Percentiles rank a stretch among this genome's conserved stretches.
These are phyloP conservation scores for Hyles euphorbiae DNA, from an alignment of 1,140 invertebrate genomes.

Conservation along the genomic window DNA sequence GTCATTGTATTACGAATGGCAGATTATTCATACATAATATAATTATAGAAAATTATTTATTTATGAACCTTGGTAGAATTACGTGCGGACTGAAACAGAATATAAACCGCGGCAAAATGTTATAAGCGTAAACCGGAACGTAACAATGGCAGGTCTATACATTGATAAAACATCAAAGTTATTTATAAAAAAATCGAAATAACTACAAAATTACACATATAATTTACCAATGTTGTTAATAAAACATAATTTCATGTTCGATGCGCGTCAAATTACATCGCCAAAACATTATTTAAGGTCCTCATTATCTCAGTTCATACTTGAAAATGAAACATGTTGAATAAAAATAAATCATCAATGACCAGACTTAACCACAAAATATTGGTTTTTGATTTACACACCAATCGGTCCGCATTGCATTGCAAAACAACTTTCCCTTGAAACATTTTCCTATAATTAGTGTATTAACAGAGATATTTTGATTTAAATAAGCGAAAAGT, in stretches of 20 bases:
- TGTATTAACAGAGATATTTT: conserved; percentile 66
- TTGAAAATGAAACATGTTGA: conserved; percentile 43
- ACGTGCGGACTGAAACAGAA: no score
- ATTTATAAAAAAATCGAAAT: not conserved
- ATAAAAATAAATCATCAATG: conserved; percentile 69
- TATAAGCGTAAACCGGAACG: not conserved
- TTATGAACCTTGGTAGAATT: no score
- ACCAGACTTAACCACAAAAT: conserved; percentile 34
- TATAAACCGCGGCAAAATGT: not conserved
- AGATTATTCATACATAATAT: no score
- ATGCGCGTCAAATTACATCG: conserved; percentile 35
- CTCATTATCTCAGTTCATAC: conserved; percentile 50
- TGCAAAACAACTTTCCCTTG: conserved; percentile 55
- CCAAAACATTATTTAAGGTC: conserved; percentile 24
- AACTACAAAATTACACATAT: not conserved
- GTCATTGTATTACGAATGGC: no score
- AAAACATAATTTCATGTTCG: conserved; percentile 35
- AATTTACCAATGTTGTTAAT: conserved; percentile 44
- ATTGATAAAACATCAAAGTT: not conserved
- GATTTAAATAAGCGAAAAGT: conserved; percentile 38
- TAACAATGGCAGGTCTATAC: not conserved
- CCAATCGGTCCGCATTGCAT: conserved; percentile 34
- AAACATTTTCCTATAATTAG: conserved; percentile 47
- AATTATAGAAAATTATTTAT: no score
- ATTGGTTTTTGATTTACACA: conserved; percentile 29